Conservation (phyloP, 2,888 invertebrate genomes). For the Tyria jacobaeae region DNA sequence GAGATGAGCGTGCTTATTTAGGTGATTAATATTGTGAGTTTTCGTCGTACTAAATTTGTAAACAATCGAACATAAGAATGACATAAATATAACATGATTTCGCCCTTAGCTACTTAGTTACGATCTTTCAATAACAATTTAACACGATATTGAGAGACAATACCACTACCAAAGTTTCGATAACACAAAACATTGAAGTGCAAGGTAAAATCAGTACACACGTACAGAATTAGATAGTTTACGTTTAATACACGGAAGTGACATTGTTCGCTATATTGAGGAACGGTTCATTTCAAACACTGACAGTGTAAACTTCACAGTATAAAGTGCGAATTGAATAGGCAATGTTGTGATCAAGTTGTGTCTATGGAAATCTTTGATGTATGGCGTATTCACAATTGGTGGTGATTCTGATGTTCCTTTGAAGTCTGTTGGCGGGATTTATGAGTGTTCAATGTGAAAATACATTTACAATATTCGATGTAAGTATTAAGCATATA, state of each 20-base stretch:
- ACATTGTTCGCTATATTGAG: conserved; percentile 37
- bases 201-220: background rate
- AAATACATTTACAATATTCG: background rate
- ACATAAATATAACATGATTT: too few species aligned
- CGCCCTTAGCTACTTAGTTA: background rate
- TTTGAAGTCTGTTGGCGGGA: conserved; percentile 7
- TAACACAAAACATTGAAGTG: conserved; percentile 12
- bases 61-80: too few species aligned
- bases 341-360: conserved; percentile 45
- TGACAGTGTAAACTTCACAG: conserved; percentile 17
- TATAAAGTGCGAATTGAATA: conserved; percentile 51
- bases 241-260: conserved; percentile 34
- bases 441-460: background rate
- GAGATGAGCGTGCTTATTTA: too few species aligned
- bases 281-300: conserved; percentile 39
- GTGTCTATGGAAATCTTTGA: conserved; percentile 11
- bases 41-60: too few species aligned
- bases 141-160: background rate
- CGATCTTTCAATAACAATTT: background rate
- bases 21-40: too few species aligned
- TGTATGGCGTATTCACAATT: conserved; percentile 4
- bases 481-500: background rate
- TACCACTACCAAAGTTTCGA: background rate
- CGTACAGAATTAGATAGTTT: conserved; percentile 30
- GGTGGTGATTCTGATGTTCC: conserved; percentile 2